Evolutionary conservation across 2,888 invertebrate genomes (phyloP).

Genomic region (Sphaeridia pumilis): DNA sequence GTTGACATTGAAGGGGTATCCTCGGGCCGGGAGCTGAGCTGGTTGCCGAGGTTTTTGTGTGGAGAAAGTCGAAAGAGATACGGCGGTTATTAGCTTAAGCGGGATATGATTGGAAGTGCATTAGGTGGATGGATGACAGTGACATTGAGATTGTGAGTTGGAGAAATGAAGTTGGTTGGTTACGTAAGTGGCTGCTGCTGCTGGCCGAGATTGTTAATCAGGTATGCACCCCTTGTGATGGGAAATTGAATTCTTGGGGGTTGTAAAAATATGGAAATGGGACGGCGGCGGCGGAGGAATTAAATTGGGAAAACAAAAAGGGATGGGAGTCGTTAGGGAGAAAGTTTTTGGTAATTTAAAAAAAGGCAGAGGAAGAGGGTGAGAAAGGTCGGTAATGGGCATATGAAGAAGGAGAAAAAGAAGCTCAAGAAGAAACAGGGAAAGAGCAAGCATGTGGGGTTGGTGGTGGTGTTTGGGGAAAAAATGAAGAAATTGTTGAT

Average conservation of each 20-base stretch:
- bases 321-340: too few species aligned
- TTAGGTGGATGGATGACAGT: neutral
- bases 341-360: too few species aligned
- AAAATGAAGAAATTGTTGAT: neutral
- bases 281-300: neutral
- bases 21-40: too few species aligned
- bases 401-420: neutral
- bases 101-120: neutral
- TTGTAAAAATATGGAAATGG: neutral
- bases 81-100: neutral
- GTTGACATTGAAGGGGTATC: neutral
- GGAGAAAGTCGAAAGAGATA: neutral
- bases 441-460: neutral
- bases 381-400: neutral
- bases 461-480: neutral
- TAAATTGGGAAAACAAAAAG: too few species aligned
- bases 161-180: neutral
- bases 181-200: neutral
- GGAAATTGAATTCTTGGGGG: conserved; percentile 1
- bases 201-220: neutral
- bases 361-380: neutral
- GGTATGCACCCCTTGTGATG: conserved; percentile 3
- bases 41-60: too few species aligned
- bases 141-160: neutral
- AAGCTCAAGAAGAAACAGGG: neutral